These are phyloP conservation scores for Microvelia longipes DNA, from an alignment of 1,140 invertebrate species.

Conservation along the genomic window DNA sequence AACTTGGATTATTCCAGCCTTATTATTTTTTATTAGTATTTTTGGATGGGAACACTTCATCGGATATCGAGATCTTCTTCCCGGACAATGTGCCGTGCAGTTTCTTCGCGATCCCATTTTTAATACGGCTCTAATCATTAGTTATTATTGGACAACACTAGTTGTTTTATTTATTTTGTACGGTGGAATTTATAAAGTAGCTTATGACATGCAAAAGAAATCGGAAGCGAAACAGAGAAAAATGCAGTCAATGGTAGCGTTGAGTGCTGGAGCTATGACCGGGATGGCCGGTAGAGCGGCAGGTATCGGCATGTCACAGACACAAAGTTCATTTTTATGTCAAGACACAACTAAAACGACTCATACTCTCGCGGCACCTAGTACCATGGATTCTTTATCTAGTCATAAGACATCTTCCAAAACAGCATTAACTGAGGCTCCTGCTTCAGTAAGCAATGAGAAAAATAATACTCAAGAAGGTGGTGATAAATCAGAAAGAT, in stretches of 20 bases:
- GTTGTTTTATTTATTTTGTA: constrained; percentile 88
- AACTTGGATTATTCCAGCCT: constrained; percentile 93
- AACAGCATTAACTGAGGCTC: constrained; percentile 14
- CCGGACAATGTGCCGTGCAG: constrained; percentile 88
- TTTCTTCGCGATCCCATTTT: constrained; percentile 96
- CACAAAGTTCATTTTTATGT: constrained; percentile 49
- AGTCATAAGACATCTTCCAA: constrained; percentile 44
- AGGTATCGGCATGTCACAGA: constrained; percentile 65
- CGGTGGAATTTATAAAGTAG: constrained; percentile 94
- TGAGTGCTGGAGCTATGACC: constrained; percentile 72
- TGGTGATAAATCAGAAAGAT: constrained; percentile 66
- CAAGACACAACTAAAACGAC: constrained; percentile 47
- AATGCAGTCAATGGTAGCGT: constrained; percentile 82
- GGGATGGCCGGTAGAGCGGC: constrained; percentile 76
- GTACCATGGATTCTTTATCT: constrained; percentile 35
- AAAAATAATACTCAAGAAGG: constrained; percentile 18
- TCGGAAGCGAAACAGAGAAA: constrained; percentile 87
- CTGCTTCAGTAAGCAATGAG: constrained; percentile 8
- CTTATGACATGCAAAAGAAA: constrained; percentile 95
- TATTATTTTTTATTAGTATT: constrained; percentile 95
- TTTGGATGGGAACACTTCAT: constrained; percentile 98
- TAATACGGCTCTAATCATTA: constrained; percentile 92
- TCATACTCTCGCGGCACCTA: constrained; percentile 16
- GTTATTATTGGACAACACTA: constrained; percentile 94
- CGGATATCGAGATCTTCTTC: constrained; percentile 70